Evolutionary conservation across 2,797 vertebrate genomes (phyloP).

Genomic region (Cottoperca gobio): DNA sequence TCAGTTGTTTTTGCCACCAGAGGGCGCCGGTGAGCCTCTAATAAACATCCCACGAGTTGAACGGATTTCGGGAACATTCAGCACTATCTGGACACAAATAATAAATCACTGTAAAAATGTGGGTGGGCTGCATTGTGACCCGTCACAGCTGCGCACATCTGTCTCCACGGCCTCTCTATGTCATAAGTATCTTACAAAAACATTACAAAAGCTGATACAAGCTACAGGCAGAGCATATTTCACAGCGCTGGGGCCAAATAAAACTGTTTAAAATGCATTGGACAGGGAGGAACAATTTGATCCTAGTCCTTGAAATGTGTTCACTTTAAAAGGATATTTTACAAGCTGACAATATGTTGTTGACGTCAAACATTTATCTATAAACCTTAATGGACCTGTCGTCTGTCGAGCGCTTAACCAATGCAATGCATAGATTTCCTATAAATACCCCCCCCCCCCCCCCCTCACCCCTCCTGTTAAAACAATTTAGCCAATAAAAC

Average conservation of each 20-base stretch:
- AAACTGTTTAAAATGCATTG: conserved; percentile 50
- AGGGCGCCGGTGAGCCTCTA: conserved; percentile 26
- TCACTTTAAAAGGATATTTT: conserved; percentile 31
- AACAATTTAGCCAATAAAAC: conserved; percentile 34
- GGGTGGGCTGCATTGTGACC: conserved; percentile 69
- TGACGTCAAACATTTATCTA: conserved; percentile 32
- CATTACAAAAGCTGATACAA: conserved; percentile 65
- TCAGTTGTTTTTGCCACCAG: conserved; percentile 45
- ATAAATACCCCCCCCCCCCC: not conserved
- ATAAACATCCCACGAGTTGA: not conserved
- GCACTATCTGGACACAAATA: conserved; percentile 6
- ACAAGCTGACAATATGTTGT: conserved; percentile 12
- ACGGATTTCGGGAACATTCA: not conserved
- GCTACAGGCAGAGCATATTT: conserved; percentile 48
- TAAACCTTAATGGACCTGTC: not conserved
- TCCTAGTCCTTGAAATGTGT: conserved; percentile 21
- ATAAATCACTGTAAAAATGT: conserved; percentile 62
- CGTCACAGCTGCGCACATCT: conserved; percentile 75
- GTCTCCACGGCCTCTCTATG: conserved; percentile 51
- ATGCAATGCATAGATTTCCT: not conserved
- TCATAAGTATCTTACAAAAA: conserved; percentile 69
- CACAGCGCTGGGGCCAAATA: conserved; percentile 38
- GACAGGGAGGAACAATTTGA: conserved; percentile 22
- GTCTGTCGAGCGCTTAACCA: not conserved
- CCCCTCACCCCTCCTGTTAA: not conserved